Percentiles rank a stretch among this genome's conserved stretches.
Evolutionary conservation across 1,140 invertebrate genomes (phyloP).

Genomic region (Hylaeus volcanicus): DNA sequence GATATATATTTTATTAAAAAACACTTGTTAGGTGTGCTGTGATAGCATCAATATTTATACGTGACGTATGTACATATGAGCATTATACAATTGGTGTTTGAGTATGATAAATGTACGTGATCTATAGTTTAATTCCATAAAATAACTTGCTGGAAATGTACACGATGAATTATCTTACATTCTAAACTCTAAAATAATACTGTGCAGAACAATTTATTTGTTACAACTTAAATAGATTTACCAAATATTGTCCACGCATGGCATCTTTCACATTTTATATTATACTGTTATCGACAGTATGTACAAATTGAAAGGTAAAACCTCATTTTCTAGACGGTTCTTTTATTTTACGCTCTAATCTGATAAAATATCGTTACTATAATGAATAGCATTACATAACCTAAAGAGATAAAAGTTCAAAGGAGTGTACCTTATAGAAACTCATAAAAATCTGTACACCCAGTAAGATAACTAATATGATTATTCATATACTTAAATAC

Average conservation of each 20-base stretch:
- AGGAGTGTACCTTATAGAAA: background rate
- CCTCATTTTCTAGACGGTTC: background rate
- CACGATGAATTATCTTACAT: background rate
- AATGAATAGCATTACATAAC: background rate
- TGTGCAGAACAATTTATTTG: background rate
- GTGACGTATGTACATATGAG: conserved; percentile 20
- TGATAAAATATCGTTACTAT: background rate
- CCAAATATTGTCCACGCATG: background rate
- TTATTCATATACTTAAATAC: conserved; percentile 7
- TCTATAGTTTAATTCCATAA: conserved; percentile 12
- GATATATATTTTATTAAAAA: too few species aligned
- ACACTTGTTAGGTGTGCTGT: background rate
- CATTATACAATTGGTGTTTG: background rate
- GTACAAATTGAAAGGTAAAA: background rate
- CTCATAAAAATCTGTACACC: background rate
- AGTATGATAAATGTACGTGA: background rate
- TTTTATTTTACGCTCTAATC: background rate
- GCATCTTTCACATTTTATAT: background rate
- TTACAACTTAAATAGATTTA: background rate
- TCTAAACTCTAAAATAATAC: conserved; percentile 4
- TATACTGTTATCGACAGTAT: background rate
- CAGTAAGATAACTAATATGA: background rate
- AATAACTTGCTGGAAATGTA: background rate
- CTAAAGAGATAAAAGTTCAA: background rate
- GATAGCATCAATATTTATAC: conserved; percentile 25